phyloP scores from a whole-genome alignment of 2,888 invertebrate species.

The Zygaena filipendulae region DNA sequence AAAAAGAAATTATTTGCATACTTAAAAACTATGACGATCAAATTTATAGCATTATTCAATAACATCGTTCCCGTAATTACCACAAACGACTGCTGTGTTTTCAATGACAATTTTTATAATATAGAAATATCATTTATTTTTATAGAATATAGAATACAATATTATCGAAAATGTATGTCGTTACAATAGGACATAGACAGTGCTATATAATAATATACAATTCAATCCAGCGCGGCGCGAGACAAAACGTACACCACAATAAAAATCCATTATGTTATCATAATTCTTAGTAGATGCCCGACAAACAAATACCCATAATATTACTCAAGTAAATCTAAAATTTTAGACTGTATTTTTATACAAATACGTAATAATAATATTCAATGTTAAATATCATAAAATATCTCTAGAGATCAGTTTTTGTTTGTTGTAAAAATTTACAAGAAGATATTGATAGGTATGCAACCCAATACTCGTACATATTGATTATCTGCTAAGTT shows the following conservation, averaged over 20 bases:
- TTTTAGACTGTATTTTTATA: constrained; percentile 60
- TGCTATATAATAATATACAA: constrained; percentile 52
- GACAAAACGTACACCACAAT: constrained; percentile 42
- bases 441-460: constrained; percentile 52
- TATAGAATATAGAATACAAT: constrained; percentile 61
- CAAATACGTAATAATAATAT: constrained; percentile 59
- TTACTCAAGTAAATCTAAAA: constrained; percentile 52
- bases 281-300: constrained; percentile 47
- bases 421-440: constrained; percentile 65
- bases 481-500: constrained; percentile 32
- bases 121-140: constrained; percentile 64
- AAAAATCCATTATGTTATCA: constrained; percentile 27
- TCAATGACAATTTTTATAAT: constrained; percentile 62
- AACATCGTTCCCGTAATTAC: constrained; percentile 56
- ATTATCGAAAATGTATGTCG: constrained; percentile 64
- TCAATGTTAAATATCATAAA: constrained; percentile 59
- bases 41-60: constrained; percentile 57
- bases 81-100: constrained; percentile 59
- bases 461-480: constrained; percentile 40
- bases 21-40: constrained; percentile 66
- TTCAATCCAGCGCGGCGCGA: constrained; percentile 51
- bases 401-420: constrained; percentile 67
- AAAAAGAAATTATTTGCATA: constrained; percentile 60
- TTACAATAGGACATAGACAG: constrained; percentile 61
- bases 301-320: constrained; percentile 47